phyloP scores from a whole-genome alignment of 2,113 vertebrate genomes.

The Morone chrysops region DNA sequence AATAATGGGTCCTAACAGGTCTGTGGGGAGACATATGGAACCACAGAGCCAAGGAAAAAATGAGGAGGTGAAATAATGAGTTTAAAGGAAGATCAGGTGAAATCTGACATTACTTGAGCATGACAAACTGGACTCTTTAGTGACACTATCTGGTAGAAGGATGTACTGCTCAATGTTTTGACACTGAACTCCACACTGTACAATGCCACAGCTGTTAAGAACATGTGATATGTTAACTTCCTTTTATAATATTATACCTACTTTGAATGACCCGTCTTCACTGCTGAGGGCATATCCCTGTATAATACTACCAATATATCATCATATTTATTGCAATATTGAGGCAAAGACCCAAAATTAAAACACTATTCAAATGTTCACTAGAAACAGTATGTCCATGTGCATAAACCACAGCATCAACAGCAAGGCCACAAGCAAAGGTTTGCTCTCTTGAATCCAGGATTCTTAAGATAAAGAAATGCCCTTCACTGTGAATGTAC shows the following conservation, averaged over 20 bases:
- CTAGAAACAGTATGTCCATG: not conserved
- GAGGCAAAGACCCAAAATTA: too few relatives aligned
- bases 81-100: not conserved
- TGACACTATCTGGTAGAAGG: conserved; percentile 71
- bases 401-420: not conserved
- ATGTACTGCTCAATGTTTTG: conserved; percentile 53
- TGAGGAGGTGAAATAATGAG: not conserved
- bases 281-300: not conserved
- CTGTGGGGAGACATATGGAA: conserved; percentile 25
- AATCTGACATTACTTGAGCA: conserved; percentile 8
- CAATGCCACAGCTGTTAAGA: not conserved
- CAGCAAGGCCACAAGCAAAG: too few relatives aligned
- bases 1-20: conserved; percentile 11
- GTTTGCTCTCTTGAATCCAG: not conserved
- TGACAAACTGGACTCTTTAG: conserved; percentile 57
- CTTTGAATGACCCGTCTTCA: not conserved
- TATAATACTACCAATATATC: not conserved
- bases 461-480: not conserved
- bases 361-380: not conserved
- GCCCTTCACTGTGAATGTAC: not conserved
- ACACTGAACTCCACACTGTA: not conserved
- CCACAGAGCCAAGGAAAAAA: not conserved
- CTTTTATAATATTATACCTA: not conserved
- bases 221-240: not conserved
- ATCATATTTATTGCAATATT: not conserved